Percentiles rank a stretch among this genome's conserved stretches.
Conservation (phyloP, 2,888 invertebrate genomes). For the Geotrupes spiniger region DNA sequence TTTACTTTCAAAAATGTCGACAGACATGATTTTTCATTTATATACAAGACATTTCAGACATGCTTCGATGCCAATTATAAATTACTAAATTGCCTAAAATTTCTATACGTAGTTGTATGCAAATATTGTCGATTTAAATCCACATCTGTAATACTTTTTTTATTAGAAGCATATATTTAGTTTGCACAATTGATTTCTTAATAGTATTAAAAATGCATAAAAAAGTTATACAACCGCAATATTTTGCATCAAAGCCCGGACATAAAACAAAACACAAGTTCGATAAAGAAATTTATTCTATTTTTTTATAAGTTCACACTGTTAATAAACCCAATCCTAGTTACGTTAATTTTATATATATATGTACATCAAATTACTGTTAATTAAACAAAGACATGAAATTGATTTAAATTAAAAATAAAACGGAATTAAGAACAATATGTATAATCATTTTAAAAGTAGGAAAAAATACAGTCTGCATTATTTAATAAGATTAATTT, state of each 20-base stretch:
- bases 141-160: too few species aligned
- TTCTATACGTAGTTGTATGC: too few species aligned
- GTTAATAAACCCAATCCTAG: slow-evolving; percentile 25
- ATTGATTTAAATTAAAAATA: slow-evolving; percentile 11
- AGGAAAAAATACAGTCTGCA: slow-evolving; percentile 44
- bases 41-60: too few species aligned
- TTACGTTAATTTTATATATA: slow-evolving; percentile 17
- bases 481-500: slow-evolving; percentile 27
- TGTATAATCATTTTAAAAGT: slow-evolving; percentile 25
- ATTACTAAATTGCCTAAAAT: too few species aligned
- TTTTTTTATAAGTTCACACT: slow-evolving; percentile 20
- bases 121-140: too few species aligned
- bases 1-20: too few species aligned
- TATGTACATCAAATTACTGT: slow-evolving; percentile 23
- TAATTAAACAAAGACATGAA: slow-evolving; percentile 14
- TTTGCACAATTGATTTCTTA: too few species aligned
- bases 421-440: slow-evolving; percentile 13
- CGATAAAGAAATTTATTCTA: slow-evolving; percentile 22
- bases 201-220: background rate
- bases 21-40: too few species aligned
- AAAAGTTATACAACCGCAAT: background rate
- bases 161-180: too few species aligned
- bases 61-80: too few species aligned
- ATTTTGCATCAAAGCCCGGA: background rate
- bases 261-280: slow-evolving; percentile 12